These are phyloP conservation scores for Dinomys branickii DNA, from an alignment of 2,113 vertebrate genomes.

Conservation along the genomic window DNA sequence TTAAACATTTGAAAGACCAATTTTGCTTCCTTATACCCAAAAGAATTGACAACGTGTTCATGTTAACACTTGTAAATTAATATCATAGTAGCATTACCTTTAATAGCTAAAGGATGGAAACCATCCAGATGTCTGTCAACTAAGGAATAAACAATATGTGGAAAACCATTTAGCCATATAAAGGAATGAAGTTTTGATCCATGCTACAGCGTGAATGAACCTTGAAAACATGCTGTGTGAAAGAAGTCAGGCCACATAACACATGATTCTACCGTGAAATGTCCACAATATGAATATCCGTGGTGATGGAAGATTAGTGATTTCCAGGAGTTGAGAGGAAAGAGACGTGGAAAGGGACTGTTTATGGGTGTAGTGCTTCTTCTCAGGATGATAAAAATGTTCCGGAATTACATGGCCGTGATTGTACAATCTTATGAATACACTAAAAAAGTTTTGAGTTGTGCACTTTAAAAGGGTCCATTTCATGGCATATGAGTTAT, in stretches of 20 bases:
- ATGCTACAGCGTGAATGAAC: neutral
- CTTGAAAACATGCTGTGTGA: neutral
- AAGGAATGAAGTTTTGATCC: neutral
- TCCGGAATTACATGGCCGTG: slow-evolving; percentile 18
- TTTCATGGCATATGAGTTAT: neutral
- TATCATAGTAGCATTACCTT: neutral
- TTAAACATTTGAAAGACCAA: neutral
- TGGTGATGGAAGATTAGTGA: neutral
- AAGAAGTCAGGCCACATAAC: neutral
- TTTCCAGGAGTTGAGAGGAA: neutral
- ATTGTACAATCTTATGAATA: neutral
- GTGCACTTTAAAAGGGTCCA: neutral
- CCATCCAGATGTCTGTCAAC: neutral
- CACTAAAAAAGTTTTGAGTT: neutral
- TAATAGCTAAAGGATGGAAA: neutral
- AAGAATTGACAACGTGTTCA: neutral
- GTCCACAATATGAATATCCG: neutral
- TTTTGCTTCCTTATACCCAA: neutral
- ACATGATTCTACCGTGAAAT: neutral
- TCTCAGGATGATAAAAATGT: neutral
- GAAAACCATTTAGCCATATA: neutral
- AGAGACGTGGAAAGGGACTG: neutral
- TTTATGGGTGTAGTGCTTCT: neutral
- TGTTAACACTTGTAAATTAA: neutral
- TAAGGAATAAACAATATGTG: slow-evolving; percentile 16